A percentile compares a stretch with the other conserved stretches of the same genome.
phyloP scores from a whole-genome alignment of 2,888 invertebrate genomes.

The Andrena haemorrhoa region DNA sequence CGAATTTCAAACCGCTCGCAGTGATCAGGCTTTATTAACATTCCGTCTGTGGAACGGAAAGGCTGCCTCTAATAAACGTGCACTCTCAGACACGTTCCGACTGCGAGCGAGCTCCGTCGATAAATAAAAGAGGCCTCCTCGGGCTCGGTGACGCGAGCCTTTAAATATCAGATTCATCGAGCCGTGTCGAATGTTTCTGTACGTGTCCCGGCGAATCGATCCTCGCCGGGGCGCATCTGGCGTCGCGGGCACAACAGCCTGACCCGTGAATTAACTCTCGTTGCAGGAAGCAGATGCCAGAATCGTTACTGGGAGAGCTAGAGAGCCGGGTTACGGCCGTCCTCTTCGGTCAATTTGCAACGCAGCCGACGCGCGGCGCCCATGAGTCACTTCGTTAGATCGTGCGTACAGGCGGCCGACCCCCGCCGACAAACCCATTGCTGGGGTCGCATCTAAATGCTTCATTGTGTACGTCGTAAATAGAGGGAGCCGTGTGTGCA shows the following conservation, averaged over 20 bases:
- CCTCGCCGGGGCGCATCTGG: conserved; percentile 29
- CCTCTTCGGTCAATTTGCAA: conserved; percentile 69
- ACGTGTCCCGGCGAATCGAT: conserved; percentile 39
- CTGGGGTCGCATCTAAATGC: conserved; percentile 47
- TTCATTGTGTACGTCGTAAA: conserved; percentile 48
- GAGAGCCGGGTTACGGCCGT: conserved; percentile 14
- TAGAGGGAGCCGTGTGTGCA: conserved; percentile 28
- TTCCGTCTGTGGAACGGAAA: not conserved
- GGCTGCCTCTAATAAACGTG: not conserved
- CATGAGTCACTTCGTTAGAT: conserved; percentile 66
- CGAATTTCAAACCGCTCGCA: no score
- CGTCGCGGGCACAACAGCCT: not conserved
- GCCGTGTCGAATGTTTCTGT: conserved; percentile 11
- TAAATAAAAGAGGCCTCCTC: not conserved
- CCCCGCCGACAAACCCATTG: conserved; percentile 13
- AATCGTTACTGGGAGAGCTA: conserved; percentile 43
- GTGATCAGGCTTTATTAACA: no score
- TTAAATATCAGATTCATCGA: conserved; percentile 26
- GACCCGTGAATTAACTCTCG: conserved; percentile 61
- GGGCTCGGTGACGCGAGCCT: conserved; percentile 10
- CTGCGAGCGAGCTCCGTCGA: not conserved
- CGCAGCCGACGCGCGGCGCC: conserved; percentile 46
- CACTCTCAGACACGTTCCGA: not conserved
- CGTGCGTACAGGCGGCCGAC: conserved; percentile 42
- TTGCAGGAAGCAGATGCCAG: conserved; percentile 58